Evolutionary conservation across 2,113 vertebrate species (phyloP), one percentile per base, ranked within the genome.

Genomic region (Perca fluviatilis): DNA sequence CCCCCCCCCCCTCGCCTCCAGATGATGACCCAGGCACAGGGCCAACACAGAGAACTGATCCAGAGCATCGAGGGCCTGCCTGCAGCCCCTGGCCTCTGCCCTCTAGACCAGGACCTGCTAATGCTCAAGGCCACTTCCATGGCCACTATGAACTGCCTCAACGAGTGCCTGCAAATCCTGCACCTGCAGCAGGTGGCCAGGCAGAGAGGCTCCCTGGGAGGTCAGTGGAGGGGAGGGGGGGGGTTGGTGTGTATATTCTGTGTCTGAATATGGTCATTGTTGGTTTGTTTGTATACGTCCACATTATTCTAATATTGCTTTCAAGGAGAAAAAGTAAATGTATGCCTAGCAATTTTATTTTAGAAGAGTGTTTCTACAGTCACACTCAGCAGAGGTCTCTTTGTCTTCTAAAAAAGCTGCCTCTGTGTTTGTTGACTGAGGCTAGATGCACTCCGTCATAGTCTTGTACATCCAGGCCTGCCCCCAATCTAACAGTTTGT

Each of bases 111-210:
- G 95, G 98, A 99, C 82, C 95, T 99, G 0, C 91, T 99, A 85
- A 97, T 99, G 96, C 97, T 99, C 68, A 99, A 99, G 92, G 98
- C 98, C 84, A 99, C 98, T 6, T 99, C 98, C 69, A 97, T 98
- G 97, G 98, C 98, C 86, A 99, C 98, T 58, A 97, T 99, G 97
- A 98, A 96, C 95, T 99, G 98, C 93, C 96, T 99, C 88, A 97
- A 96, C 53, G 98, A 99, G 92, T 99, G 98, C 91, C 97, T 99
- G 92, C 97, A 99, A 85, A 99, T 99, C 92, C 96, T 99, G 51
- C 97, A 99, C 91, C 94, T 99, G 84, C 98, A 99, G 86, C 98
- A 99, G 79, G 94, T 97, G 43, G 96, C 98, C 68, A 94, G 97
- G 1, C 97, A 97, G 85, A 97, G 95, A 67, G 90, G 95, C 79